Evolutionary conservation across 2,113 vertebrate species (phyloP).

Genomic region (Alethe castanea): DNA sequence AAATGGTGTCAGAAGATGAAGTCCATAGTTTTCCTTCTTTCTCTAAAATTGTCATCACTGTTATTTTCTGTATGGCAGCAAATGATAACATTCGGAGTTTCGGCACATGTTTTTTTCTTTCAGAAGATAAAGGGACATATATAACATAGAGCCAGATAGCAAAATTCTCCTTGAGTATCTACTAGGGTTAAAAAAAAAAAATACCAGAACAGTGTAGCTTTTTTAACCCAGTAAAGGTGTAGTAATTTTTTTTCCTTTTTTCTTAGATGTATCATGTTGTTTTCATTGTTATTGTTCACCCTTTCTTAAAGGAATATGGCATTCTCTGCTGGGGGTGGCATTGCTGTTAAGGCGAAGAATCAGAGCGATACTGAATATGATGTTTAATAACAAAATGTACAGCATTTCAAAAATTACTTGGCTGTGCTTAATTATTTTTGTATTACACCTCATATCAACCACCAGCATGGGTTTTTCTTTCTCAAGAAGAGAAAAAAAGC

Average conservation of each 20-base stretch:
- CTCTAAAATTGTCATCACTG: constrained; percentile 22
- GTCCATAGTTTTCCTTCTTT: constrained; percentile 37
- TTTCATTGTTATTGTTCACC: constrained; percentile 73
- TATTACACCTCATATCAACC: constrained; percentile 14
- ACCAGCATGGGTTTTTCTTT: not conserved
- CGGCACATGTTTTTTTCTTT: not conserved
- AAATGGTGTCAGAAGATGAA: constrained; percentile 50
- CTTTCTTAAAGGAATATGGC: constrained; percentile 69
- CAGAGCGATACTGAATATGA: constrained; percentile 41
- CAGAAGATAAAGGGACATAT: not conserved
- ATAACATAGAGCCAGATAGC: not conserved
- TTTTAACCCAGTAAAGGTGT: constrained; percentile 5
- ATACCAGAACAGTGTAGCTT: not conserved
- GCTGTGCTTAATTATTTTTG: constrained; percentile 40
- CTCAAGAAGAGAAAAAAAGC: not conserved
- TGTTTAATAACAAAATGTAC: constrained; percentile 66
- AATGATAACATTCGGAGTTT: not conserved
- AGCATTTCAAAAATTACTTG: constrained; percentile 49
- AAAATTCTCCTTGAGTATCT: not conserved
- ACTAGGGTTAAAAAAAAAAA: not conserved
- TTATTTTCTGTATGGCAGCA: not conserved
- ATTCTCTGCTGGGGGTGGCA: constrained; percentile 64
- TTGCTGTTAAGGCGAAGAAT: constrained; percentile 45
- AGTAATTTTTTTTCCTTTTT: not conserved
- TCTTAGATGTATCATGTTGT: not conserved